Conservation (phyloP, 2,888 invertebrate genomes). For the Melanotus villosus region DNA sequence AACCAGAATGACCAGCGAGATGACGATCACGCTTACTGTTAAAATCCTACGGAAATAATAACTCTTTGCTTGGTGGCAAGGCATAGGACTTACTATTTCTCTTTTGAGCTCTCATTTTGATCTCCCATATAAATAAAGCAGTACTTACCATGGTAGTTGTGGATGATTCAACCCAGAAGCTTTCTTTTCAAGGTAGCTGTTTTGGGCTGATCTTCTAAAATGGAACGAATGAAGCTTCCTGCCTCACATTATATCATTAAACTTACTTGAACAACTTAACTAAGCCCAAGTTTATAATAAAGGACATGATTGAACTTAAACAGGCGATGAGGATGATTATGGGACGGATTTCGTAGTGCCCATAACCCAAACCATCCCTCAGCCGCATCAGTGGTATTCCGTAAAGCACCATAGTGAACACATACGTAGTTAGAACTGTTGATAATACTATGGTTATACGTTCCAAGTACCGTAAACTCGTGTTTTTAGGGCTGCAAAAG, state of each 20-base stretch:
- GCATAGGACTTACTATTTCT: no score
- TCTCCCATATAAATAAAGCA: no score
- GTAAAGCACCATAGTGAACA: conserved; percentile 38
- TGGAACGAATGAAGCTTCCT: no score
- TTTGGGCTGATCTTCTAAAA: no score
- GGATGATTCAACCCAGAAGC: no score
- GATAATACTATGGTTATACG: conserved; percentile 49
- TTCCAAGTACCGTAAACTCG: conserved; percentile 45
- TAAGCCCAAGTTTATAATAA: conserved; percentile 44
- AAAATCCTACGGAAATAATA: conserved; percentile 38
- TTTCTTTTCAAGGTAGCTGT: no score
- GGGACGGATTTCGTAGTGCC: conserved; percentile 29
- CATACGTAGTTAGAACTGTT: conserved; percentile 44
- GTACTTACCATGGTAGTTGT: no score
- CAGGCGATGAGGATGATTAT: conserved; percentile 15
- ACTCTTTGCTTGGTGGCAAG: no score
- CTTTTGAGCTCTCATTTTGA: no score
- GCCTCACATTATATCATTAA: no score
- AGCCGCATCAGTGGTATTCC: conserved; percentile 38
- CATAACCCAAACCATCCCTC: conserved; percentile 46
- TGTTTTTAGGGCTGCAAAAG: conserved; percentile 35
- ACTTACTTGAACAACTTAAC: no score
- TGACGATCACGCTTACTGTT: conserved; percentile 11
- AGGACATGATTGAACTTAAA: conserved; percentile 35
- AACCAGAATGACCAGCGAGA: conserved; percentile 39